Percentiles rank a stretch among this genome's conserved stretches.
Evolutionary conservation across 2,888 invertebrate genomes (phyloP).

Genomic region (Rhaphigaster nebulosa): DNA sequence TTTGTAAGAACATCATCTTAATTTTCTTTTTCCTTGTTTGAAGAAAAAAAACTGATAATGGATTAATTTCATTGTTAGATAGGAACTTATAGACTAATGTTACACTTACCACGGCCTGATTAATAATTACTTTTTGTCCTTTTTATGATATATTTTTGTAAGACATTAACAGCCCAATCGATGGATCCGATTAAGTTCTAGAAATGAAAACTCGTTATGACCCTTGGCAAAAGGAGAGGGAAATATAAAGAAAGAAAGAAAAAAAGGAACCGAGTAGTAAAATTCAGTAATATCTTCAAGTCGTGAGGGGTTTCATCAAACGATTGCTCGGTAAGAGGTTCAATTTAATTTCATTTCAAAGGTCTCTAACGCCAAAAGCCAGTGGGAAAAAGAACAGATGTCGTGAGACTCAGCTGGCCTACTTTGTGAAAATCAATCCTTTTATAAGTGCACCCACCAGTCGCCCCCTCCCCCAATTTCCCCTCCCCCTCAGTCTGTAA

Average conservation of each 20-base stretch:
- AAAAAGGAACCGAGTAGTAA: neutral
- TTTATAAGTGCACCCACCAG: constrained; percentile 18
- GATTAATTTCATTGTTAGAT: no score
- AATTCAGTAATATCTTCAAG: constrained; percentile 47
- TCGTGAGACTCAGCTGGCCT: constrained; percentile 28
- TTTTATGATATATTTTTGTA: no score
- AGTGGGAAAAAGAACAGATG: constrained; percentile 49
- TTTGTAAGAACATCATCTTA: no score
- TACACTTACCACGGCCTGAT: no score
- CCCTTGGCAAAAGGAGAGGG: neutral
- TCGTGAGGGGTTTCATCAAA: constrained; percentile 23
- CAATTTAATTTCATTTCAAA: constrained; percentile 49
- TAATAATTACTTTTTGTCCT: no score
- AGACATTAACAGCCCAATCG: neutral
- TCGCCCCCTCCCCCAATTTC: neutral
- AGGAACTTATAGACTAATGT: no score
- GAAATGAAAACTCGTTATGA: neutral
- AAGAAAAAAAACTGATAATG: no score
- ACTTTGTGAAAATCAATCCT: constrained; percentile 46
- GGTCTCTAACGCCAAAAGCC: constrained; percentile 43
- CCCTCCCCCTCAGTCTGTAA: neutral
- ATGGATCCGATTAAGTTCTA: neutral
- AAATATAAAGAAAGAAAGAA: neutral
- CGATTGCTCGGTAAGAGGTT: constrained; percentile 22
- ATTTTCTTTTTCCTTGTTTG: no score